Evolutionary conservation across 30 jellyfish, hydroid and myxozoan genomes (phyloP), one percentile per base, ranked within the genome.

Genomic region (Cassiopea andromeda): DNA sequence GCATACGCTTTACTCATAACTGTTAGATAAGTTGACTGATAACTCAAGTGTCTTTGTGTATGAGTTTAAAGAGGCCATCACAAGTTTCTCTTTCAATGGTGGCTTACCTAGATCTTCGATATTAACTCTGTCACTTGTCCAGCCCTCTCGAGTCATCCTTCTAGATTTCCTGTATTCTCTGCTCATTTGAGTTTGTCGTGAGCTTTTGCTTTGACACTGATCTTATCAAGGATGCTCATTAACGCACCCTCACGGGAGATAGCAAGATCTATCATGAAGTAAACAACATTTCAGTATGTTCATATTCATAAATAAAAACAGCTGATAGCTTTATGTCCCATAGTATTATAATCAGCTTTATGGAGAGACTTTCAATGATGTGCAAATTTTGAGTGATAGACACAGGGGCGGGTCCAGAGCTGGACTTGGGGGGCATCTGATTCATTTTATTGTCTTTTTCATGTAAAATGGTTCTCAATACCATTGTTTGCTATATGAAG

Each of bases 181-280:
- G 73, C 78, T 73, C 60, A 83, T 83, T 74, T 83, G 80, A 79
- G 16, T 48, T 7, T 83, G 84, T 50, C 91, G 91, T 83, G 91
- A 46, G 19, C 84, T 70, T 83, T 83, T 72, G 85, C 76, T 70
- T 49, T 14, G 76, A 48, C 71, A 5, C 67, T 83, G 80, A 83
- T 83, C 91, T 83, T 67, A 69, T 83, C 70, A 68, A 84, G 1
- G 54, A 58, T 64, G 70, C 27, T 8, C 76, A 60, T 73, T 54
- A 83, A 27, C 69, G 80, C 77, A 38, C 43, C 45, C 48, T 70
- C 89, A 83, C 84, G 84, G 70, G 47, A 69, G 75, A 57, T 17
- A 58, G 38, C 19, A 72, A 50, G 47, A 16, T n/a, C 48, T 44
- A 57, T 38, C 18, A 83, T 60, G 82, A 17, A 69, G 90, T 82